These are phyloP conservation scores for Acropternis orthonyx DNA, from an alignment of 2,797 vertebrate genomes.

Conservation along the genomic window DNA sequence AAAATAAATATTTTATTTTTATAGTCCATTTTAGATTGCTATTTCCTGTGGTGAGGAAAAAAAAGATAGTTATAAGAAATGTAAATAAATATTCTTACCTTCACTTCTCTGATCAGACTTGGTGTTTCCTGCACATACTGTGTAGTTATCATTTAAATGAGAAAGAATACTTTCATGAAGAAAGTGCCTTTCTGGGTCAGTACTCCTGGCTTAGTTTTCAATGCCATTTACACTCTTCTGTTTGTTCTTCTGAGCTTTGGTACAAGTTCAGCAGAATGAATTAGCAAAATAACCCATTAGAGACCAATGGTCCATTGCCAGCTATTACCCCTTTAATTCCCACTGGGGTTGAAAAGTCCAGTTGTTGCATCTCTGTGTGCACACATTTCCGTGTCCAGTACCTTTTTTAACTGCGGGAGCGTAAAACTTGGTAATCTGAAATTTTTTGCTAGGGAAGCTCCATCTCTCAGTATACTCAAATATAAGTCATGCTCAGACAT, in stretches of 20 bases:
- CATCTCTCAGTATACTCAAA: not conserved
- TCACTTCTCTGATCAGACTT: not conserved
- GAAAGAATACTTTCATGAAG: not conserved
- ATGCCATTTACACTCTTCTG: not conserved
- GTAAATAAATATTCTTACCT: not conserved
- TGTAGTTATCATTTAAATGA: not conserved
- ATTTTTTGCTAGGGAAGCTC: not conserved
- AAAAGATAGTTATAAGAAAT: not conserved
- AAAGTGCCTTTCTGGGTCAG: not conserved
- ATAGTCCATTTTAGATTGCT: not conserved
- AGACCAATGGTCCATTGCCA: accelerated
- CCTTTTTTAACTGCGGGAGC: not conserved
- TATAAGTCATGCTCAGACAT: not conserved
- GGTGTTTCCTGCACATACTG: not conserved
- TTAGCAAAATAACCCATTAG: not conserved
- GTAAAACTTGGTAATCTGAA: not conserved
- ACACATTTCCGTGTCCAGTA: accelerated
- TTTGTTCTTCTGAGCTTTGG: not conserved
- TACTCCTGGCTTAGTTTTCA: conserved; percentile 4
- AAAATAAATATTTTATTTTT: not conserved
- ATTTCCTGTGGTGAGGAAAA: not conserved
- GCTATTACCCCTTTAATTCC: not conserved
- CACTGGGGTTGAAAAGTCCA: not conserved
- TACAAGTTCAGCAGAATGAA: not conserved
- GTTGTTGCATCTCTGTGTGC: not conserved